Evolutionary conservation across 2,113 vertebrate genomes (phyloP).

Genomic region (Hyla sarda): DNA sequence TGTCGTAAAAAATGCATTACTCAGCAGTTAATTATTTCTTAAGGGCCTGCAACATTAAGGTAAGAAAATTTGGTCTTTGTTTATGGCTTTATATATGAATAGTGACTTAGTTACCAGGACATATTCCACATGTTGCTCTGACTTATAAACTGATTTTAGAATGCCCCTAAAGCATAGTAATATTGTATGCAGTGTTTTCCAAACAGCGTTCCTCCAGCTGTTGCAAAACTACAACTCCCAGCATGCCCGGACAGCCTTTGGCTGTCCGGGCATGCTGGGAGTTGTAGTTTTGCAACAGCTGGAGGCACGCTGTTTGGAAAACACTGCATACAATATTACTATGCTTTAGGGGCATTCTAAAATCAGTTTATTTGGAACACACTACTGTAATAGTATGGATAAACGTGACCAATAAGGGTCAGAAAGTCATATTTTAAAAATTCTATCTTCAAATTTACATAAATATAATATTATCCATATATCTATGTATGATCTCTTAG

Average conservation of each 20-base stretch:
- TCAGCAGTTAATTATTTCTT: slow-evolving; percentile 52
- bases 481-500: too few species aligned
- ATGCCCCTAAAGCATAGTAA: too few species aligned
- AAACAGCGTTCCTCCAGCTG: too few species aligned
- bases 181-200: too few species aligned
- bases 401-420: not conserved
- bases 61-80: slow-evolving; percentile 33
- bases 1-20: slow-evolving; percentile 53
- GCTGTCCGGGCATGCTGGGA: too few species aligned
- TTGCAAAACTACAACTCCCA: too few species aligned
- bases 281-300: too few species aligned
- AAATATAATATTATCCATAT: not conserved
- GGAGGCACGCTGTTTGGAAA: too few species aligned
- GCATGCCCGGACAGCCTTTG: too few species aligned
- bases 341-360: not conserved
- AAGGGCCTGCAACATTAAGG: slow-evolving; percentile 38
- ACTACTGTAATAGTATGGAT: too few species aligned
- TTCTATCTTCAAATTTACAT: not conserved
- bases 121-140: not conserved
- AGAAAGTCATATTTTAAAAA: not conserved
- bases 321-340: too few species aligned
- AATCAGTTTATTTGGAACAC: slow-evolving; percentile 14
- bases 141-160: slow-evolving; percentile 2
- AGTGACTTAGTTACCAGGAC: slow-evolving; percentile 10
- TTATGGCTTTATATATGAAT: slow-evolving; percentile 10